Conservation (phyloP, 2,888 invertebrate species). For the Chrysotoxum bicinctum region DNA sequence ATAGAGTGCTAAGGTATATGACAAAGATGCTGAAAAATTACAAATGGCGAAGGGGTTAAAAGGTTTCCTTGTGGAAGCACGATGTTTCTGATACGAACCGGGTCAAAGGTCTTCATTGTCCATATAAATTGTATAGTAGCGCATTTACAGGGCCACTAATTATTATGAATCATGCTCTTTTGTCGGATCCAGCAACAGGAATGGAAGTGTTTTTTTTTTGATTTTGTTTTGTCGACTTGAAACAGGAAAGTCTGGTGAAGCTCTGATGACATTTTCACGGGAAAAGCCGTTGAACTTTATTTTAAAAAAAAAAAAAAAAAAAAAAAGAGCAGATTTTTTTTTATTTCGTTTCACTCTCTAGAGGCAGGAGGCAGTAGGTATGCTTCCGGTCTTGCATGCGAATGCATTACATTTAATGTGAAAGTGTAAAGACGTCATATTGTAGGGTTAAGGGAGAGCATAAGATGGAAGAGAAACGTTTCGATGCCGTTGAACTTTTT, state of each 20-base stretch:
- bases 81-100: constrained; percentile 40
- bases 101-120: constrained; percentile 58
- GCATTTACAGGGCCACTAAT: constrained; percentile 31
- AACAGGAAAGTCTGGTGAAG: constrained; percentile 30
- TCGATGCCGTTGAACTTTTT: constrained; percentile 26
- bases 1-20: background rate
- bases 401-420: constrained; percentile 29
- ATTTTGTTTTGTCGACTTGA: background rate
- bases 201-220: background rate
- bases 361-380: background rate
- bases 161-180: constrained; percentile 44
- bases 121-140: constrained; percentile 6
- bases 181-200: constrained; percentile 41
- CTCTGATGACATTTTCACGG: constrained; percentile 39
- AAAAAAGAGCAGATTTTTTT: background rate
- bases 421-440: constrained; percentile 19
- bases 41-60: constrained; percentile 39
- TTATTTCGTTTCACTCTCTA: background rate
- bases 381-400: constrained; percentile 9
- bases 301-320: background rate
- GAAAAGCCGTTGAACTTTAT: constrained; percentile 57
- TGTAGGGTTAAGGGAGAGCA: constrained; percentile 8
- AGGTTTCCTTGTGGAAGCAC: constrained; percentile 35
- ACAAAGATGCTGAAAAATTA: constrained; percentile 43
- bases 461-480: background rate